Percentiles rank a stretch among this genome's conserved stretches.
Conservation (phyloP, 2,113 vertebrate species). For the Pluvianellus socialis region DNA sequence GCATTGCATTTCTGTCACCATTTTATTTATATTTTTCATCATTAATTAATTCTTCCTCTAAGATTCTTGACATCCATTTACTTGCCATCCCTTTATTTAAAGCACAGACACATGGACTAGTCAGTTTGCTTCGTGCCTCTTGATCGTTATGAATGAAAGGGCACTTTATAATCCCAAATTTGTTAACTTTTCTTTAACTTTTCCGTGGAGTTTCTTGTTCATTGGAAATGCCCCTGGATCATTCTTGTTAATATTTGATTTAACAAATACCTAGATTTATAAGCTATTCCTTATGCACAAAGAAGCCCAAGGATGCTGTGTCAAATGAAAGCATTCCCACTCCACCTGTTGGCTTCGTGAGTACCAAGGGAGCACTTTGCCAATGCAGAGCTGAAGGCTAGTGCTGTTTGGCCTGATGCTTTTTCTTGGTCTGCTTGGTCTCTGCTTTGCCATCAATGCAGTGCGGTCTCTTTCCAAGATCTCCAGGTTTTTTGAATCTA, state of each 20-base stretch:
- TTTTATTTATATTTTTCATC: slow-evolving; percentile 55
- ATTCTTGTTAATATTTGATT: background rate
- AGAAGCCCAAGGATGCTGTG: background rate
- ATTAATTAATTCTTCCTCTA: slow-evolving; percentile 29
- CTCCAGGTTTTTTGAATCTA: background rate
- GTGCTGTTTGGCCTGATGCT: accelerated
- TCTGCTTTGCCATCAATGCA: background rate
- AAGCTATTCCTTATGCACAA: background rate
- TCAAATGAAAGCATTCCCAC: background rate
- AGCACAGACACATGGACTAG: background rate
- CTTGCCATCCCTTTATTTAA: background rate
- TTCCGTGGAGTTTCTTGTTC: background rate
- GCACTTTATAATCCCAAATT: background rate
- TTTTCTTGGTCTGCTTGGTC: background rate
- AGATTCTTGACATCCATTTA: background rate
- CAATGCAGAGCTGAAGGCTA: background rate
- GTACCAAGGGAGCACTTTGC: background rate
- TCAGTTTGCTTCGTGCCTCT: background rate
- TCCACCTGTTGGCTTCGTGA: background rate
- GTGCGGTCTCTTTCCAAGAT: background rate
- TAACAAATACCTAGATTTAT: background rate
- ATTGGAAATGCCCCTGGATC: background rate
- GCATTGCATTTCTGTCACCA: slow-evolving; percentile 30
- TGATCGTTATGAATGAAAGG: background rate
- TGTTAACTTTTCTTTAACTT: background rate